These are phyloP conservation scores for Synaphobranchus kaupii DNA, from an alignment of 2,797 vertebrate genomes.

Conservation along the genomic window DNA sequence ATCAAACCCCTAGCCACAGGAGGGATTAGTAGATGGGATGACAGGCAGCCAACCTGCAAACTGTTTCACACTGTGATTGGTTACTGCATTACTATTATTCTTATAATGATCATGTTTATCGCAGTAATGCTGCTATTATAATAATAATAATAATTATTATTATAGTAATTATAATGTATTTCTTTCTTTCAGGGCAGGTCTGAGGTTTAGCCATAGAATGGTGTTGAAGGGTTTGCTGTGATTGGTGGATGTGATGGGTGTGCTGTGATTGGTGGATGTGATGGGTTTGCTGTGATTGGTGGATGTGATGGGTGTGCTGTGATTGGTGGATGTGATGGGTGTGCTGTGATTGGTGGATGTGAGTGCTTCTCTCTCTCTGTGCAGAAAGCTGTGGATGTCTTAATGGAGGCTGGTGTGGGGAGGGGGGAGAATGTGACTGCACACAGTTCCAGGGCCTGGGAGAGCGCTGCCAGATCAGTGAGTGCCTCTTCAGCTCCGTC, in stretches of 20 bases:
- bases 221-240: background rate
- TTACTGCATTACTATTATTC: background rate
- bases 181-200: background rate
- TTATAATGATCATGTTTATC: too few relatives aligned
- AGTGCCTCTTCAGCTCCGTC: slow-evolving; percentile 60
- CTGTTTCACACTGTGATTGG: too few relatives aligned
- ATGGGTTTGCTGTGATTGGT: background rate
- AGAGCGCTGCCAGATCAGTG: slow-evolving; percentile 95
- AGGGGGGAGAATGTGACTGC: slow-evolving; percentile 90
- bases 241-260: too few relatives aligned
- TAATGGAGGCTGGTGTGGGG: slow-evolving; percentile 95
- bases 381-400: slow-evolving; percentile 92
- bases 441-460: slow-evolving; percentile 94
- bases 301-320: too few relatives aligned
- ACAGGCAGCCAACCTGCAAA: too few relatives aligned
- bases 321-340: too few relatives aligned
- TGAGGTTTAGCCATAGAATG: background rate
- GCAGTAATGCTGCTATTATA: background rate
- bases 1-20: too few relatives aligned
- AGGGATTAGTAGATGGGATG: too few relatives aligned
- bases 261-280: slow-evolving; percentile 13
- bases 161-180: background rate
- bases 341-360: slow-evolving; percentile 10
- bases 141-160: background rate
- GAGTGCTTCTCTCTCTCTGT: slow-evolving; percentile 51